Evolutionary conservation across 1,140 invertebrate genomes (phyloP).

Genomic region (Trichonephila clavipes): DNA sequence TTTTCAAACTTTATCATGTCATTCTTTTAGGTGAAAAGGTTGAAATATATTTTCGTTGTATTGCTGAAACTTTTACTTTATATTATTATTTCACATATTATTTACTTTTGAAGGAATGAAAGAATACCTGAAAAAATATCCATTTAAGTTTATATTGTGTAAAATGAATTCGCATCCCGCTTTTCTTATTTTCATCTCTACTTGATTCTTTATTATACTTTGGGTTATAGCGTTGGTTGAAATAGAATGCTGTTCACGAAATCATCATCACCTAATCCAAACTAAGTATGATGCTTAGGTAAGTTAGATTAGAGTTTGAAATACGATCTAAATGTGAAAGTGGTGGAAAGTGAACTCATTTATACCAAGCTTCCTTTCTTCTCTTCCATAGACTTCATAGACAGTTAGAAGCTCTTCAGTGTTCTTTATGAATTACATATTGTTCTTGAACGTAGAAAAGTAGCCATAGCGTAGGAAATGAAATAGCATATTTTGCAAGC

Average conservation of each 20-base stretch:
- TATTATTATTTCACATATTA: not conserved
- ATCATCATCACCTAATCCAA: not conserved
- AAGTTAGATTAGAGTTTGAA: constrained; percentile 62
- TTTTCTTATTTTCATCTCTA: not conserved
- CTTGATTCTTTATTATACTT: constrained; percentile 52
- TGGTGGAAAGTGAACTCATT: constrained; percentile 36
- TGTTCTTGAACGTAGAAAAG: constrained; percentile 18
- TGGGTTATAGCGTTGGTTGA: constrained; percentile 75
- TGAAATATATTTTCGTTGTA: too few species aligned
- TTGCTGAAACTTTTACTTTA: not conserved
- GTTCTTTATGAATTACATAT: constrained; percentile 41
- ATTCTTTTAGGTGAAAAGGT: too few species aligned
- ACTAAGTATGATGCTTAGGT: constrained; percentile 54
- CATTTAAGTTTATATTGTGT: not conserved
- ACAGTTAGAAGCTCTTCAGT: constrained; percentile 33
- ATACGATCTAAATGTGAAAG: constrained; percentile 66
- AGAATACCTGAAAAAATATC: not conserved
- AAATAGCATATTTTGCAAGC: constrained; percentile 38
- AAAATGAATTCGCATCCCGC: constrained; percentile 1
- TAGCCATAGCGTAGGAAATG: constrained; percentile 25
- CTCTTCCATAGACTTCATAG: constrained; percentile 53
- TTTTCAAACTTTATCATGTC: too few species aligned
- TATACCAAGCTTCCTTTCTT: constrained; percentile 29
- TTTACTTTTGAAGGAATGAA: not conserved
- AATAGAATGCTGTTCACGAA: constrained; percentile 32